Percentiles rank a stretch among this genome's conserved stretches.
phyloP scores from a whole-genome alignment of 2,113 vertebrate genomes.

The Psettodes erumei region DNA sequence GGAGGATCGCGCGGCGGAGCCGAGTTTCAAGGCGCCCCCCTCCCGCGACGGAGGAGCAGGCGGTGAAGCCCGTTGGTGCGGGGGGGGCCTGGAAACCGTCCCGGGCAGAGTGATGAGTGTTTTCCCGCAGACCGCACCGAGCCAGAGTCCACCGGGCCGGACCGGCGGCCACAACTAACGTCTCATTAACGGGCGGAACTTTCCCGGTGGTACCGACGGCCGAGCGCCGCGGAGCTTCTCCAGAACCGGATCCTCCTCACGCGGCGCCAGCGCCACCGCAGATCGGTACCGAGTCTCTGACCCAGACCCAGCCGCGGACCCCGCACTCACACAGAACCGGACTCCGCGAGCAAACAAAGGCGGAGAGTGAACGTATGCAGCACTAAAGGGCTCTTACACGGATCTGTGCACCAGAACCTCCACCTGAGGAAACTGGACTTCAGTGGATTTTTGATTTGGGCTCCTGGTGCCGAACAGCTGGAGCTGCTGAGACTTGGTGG shows the following conservation, averaged over 20 bases:
- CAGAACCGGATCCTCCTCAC: not conserved
- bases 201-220: not conserved
- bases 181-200: not conserved
- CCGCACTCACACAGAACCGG: no score
- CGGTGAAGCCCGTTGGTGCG: slow-evolving; percentile 32
- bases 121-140: slow-evolving; percentile 26
- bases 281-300: no score
- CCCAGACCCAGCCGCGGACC: no score
- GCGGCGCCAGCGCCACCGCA: no score
- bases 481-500: not conserved
- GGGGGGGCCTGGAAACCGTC: slow-evolving; percentile 75
- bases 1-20: slow-evolving; percentile 33
- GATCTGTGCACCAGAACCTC: not conserved
- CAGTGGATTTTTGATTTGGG: not conserved
- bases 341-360: no score
- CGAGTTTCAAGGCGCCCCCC: slow-evolving; percentile 74
- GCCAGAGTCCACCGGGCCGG: not conserved
- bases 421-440: not conserved
- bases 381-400: not conserved
- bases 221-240: not conserved
- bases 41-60: slow-evolving; percentile 1
- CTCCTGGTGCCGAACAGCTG: no score
- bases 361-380: slow-evolving; percentile 39
- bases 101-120: slow-evolving; percentile 34
- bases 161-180: no score